A percentile compares a stretch with the other conserved stretches of the same genome.
phyloP scores from a whole-genome alignment of 1,140 invertebrate genomes.

The Euura lappo region DNA sequence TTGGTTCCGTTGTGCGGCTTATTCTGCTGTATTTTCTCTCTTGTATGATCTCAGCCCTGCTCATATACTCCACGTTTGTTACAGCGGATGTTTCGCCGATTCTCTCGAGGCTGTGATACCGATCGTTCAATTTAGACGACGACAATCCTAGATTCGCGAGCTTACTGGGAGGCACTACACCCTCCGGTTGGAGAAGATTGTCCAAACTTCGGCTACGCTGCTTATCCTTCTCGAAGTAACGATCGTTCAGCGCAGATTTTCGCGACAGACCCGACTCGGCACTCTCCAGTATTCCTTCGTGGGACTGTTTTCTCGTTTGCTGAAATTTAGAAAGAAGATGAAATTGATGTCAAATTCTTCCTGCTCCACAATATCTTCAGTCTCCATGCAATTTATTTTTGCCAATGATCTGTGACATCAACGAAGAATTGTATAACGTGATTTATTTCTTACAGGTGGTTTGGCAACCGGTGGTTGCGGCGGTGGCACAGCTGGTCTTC shows the following conservation, averaged over 20 bases:
- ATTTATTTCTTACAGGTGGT: slow-evolving; percentile 42
- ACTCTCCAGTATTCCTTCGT: slow-evolving; percentile 65
- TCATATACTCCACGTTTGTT: slow-evolving; percentile 63
- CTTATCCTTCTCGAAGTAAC: slow-evolving; percentile 87
- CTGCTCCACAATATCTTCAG: too few species aligned
- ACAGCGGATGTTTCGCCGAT: slow-evolving; percentile 62
- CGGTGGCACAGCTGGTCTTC: slow-evolving; percentile 63
- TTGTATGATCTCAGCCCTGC: slow-evolving; percentile 58
- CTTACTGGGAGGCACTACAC: slow-evolving; percentile 56
- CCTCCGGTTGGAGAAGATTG: slow-evolving; percentile 73
- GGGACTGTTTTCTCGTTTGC: slow-evolving; percentile 71
- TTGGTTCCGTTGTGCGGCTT: slow-evolving; percentile 55
- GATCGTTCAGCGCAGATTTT: slow-evolving; percentile 85
- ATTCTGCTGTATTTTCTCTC: slow-evolving; percentile 59
- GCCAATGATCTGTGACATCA: not conserved
- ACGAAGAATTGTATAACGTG: not conserved
- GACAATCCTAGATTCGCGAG: slow-evolving; percentile 78
- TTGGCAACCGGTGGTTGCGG: slow-evolving; percentile 61
- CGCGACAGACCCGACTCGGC: slow-evolving; percentile 71
- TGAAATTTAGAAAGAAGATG: slow-evolving; percentile 10
- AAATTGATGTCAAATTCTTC: too few species aligned
- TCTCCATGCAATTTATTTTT: not conserved
- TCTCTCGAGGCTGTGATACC: slow-evolving; percentile 84
- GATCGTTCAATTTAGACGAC: slow-evolving; percentile 81
- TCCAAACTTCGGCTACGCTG: slow-evolving; percentile 81